phyloP scores from a whole-genome alignment of 2,888 invertebrate species.

The Tetragonisca angustula region DNA sequence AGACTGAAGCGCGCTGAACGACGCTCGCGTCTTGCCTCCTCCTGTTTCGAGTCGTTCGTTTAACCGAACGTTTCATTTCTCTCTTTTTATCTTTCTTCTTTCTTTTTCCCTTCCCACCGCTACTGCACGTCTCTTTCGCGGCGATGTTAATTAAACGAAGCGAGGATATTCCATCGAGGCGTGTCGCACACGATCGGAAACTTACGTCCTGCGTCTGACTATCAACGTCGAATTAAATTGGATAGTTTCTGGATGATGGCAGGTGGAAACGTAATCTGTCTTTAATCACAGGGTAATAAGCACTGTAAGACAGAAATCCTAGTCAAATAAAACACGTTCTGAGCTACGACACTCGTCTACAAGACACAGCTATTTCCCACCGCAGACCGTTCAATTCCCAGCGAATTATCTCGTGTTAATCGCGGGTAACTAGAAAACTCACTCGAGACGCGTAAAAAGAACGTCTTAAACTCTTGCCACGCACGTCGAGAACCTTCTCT shows the following conservation, averaged over 20 bases:
- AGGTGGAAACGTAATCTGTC: conserved; percentile 5
- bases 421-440: background rate
- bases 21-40: conserved; percentile 25
- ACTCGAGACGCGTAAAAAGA: background rate
- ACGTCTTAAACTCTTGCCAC: too few species aligned
- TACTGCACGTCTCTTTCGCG: too few species aligned
- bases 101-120: too few species aligned
- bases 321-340: background rate
- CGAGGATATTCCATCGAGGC: background rate
- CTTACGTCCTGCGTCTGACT: background rate
- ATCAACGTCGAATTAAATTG: background rate
- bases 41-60: conserved; percentile 16
- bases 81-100: background rate
- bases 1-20: conserved; percentile 26
- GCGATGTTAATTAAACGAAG: conserved; percentile 9
- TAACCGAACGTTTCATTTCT: conserved; percentile 12
- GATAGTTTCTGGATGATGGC: background rate
- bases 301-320: background rate
- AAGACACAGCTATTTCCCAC: background rate
- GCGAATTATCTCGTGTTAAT: background rate
- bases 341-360: background rate
- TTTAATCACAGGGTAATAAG: conserved; percentile 11
- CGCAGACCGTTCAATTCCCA: background rate
- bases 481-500: too few species aligned
- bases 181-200: background rate